Evolutionary conservation across 2,113 vertebrate species (phyloP), one percentile per base, ranked within the genome.

Genomic region (Abramis brama): DNA sequence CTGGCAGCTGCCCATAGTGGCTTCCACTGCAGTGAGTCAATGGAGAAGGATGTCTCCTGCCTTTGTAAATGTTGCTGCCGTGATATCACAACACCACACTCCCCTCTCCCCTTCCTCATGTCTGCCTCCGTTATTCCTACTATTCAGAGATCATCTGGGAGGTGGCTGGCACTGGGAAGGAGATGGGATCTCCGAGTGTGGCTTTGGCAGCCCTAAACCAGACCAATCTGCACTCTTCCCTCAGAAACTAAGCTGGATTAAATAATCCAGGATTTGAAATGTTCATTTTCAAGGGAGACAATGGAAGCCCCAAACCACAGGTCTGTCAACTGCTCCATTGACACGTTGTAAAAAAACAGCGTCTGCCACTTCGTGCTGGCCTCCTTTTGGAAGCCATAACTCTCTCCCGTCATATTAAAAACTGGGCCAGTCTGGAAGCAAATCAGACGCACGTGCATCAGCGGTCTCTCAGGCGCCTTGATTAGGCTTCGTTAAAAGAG

Each of bases 241-340:
- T 75, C 19, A 59, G 45, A 87, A 89, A 88, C 76, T 68, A 88
- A 59, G 27, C 71, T 36, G 55, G 45, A 88, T 90, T 83, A 89
- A 90, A 88, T 83, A 89, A 90, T 89, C 78, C 79, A 64, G 59
- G 80, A 89, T 88, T 88, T 87, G 50, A 78, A 87, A 78, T 70
- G n/a, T 85, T 19, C 27, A 39, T 45, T 79, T 75, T 55, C 36
- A 80, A 50, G 62, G 70, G n/a, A 68, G 66, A 79, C 70, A 80
- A 43, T 36, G 21, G 43, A 21, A 23, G 39, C 66, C 83, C 82
- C 64, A 88, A 87, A 86, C 79, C 83, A 62, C 86, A 71, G 52
- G 75, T 86, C 59, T 84, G 82, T 90, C 70, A 81, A 87, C 83
- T 88, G 71, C 82, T 87, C 76, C 71, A 43, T 77, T 78, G 82